Conservation (phyloP, 2,113 vertebrate species). For the Clarias batrachus region DNA sequence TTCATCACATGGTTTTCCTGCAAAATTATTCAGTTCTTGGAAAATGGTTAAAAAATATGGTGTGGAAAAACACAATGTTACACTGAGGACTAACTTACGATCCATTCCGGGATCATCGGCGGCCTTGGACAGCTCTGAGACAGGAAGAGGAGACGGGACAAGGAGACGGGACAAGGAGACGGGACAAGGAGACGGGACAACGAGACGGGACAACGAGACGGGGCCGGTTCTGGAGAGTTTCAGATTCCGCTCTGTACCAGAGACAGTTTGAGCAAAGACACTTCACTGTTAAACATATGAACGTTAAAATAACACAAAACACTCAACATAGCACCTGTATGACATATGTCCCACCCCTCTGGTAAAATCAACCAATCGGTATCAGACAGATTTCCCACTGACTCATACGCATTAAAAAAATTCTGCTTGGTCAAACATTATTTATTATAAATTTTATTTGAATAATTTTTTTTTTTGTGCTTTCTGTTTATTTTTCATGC, state of each 20-base stretch:
- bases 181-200: too few relatives aligned
- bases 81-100: background rate
- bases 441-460: background rate
- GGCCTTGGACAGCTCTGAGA: background rate
- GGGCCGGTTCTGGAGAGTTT: background rate
- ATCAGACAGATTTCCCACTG: background rate
- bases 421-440: background rate
- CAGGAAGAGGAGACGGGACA: too few relatives aligned
- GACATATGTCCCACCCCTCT: background rate
- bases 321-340: background rate
- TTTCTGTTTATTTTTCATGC: background rate
- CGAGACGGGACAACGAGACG: background rate
- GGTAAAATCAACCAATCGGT: background rate
- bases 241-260: background rate
- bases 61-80: background rate
- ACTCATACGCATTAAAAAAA: background rate
- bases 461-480: background rate
- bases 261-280: background rate
- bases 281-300: background rate
- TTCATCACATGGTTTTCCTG: background rate
- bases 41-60: background rate
- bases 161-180: background rate
- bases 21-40: background rate
- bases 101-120: background rate
- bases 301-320: background rate